Conservation (phyloP, 2,888 invertebrate genomes). For the Taenaris catops region DNA sequence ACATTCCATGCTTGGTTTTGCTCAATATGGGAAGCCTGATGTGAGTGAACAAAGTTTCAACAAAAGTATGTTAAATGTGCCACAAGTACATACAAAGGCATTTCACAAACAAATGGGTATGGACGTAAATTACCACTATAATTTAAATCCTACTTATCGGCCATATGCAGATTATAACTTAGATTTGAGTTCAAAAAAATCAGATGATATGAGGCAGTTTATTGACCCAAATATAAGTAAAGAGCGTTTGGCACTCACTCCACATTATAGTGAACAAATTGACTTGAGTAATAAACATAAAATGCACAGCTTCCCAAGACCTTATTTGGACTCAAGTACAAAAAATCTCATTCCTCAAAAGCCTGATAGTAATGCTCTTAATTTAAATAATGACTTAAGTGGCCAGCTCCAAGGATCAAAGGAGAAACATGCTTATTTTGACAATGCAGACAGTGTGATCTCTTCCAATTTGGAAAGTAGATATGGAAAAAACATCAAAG, state of each 20-base stretch:
- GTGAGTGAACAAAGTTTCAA: slow-evolving; percentile 21
- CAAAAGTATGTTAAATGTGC: slow-evolving; percentile 38
- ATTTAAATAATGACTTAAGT: slow-evolving; percentile 7
- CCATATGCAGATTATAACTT: slow-evolving; percentile 31
- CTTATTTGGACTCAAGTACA: slow-evolving; percentile 4
- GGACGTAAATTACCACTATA: slow-evolving; percentile 28
- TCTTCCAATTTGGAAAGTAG: slow-evolving; percentile 5
- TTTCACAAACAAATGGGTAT: slow-evolving; percentile 35
- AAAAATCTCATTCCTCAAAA: slow-evolving; percentile 4
- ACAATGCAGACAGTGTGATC: slow-evolving; percentile 9
- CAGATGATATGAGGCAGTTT: slow-evolving; percentile 14
- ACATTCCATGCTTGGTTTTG: slow-evolving; percentile 23
- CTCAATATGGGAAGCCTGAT: slow-evolving; percentile 24
- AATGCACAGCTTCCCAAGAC: slow-evolving; percentile 8
- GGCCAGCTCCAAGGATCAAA: slow-evolving; percentile 6
- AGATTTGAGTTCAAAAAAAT: slow-evolving; percentile 33
- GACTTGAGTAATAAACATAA: slow-evolving; percentile 15
- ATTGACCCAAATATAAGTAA: slow-evolving; percentile 6
- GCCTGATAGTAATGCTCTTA: slow-evolving; percentile 5
- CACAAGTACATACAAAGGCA: slow-evolving; percentile 43
- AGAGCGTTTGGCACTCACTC: slow-evolving; percentile 5
- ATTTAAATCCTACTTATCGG: slow-evolving; percentile 24
- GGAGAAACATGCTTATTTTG: slow-evolving; percentile 12
- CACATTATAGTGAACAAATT: slow-evolving; percentile 10
- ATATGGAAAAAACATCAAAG: slow-evolving; percentile 6